These are phyloP conservation scores for Eupithecia abbreviata DNA, from an alignment of 2,888 invertebrate genomes.

Conservation along the genomic window DNA sequence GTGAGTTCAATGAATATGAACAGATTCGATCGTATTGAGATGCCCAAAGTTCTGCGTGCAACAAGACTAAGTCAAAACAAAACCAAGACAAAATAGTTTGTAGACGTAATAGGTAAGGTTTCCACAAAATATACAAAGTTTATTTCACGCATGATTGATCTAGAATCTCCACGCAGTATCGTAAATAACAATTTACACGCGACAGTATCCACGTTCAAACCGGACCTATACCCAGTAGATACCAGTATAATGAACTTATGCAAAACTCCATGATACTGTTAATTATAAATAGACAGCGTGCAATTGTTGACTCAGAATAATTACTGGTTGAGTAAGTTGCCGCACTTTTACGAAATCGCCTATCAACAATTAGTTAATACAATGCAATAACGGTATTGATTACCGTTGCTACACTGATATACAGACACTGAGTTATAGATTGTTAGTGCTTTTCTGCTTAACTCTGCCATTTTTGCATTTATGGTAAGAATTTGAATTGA, in stretches of 20 bases:
- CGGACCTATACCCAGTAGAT: constrained; percentile 42
- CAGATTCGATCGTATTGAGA: neutral
- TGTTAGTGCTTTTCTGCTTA: constrained; percentile 22
- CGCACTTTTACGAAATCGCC: constrained; percentile 59
- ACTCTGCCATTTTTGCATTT: neutral
- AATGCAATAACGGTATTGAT: constrained; percentile 47
- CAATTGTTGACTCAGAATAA: constrained; percentile 67
- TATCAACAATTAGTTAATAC: constrained; percentile 54
- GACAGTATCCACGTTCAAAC: constrained; percentile 49
- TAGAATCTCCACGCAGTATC: constrained; percentile 38
- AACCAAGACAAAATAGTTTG: too few species aligned
- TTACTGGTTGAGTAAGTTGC: constrained; percentile 51
- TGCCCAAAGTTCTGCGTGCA: too few species aligned
- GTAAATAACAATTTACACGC: constrained; percentile 57
- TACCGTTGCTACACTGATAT: constrained; percentile 46
- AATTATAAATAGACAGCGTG: constrained; percentile 72
- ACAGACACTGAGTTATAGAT: constrained; percentile 21
- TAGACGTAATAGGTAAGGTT: too few species aligned
- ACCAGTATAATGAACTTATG: constrained; percentile 62
- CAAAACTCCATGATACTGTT: constrained; percentile 67
- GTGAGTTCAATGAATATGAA: neutral
- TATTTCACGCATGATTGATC: constrained; percentile 17
- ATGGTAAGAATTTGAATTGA: neutral
- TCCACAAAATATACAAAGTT: neutral
- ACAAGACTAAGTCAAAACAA: too few species aligned